These are phyloP conservation scores for Dissostichus mawsoni DNA, from an alignment of 2,113 vertebrate species.

Conservation along the genomic window DNA sequence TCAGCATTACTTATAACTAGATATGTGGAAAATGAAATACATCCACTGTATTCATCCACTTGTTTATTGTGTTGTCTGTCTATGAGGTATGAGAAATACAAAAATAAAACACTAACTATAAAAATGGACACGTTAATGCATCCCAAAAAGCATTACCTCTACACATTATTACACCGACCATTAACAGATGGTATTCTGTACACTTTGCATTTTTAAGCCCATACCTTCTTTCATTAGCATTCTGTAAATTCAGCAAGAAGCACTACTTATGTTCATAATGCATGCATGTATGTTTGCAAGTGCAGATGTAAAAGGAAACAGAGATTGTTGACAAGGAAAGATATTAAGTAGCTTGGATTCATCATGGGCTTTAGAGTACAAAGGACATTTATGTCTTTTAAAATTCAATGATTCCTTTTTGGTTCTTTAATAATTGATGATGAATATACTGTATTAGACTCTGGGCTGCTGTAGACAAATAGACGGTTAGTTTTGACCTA, in stretches of 20 bases:
- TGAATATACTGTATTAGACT: not conserved
- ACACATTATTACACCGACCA: not conserved
- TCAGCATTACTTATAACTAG: not conserved
- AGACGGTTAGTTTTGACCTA: slow-evolving; percentile 2
- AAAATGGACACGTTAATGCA: not conserved
- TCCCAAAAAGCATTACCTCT: not conserved
- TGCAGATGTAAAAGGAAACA: not conserved
- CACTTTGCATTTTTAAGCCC: not conserved
- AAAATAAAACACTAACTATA: not conserved
- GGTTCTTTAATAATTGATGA: not conserved
- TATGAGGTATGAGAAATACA: not conserved
- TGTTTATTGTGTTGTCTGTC: not conserved
- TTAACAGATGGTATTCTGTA: not conserved
- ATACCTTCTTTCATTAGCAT: not conserved
- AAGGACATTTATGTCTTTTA: not conserved
- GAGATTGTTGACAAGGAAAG: not conserved
- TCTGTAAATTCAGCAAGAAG: not conserved
- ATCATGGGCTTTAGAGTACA: not conserved
- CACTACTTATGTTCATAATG: slow-evolving; percentile 12
- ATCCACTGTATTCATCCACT: not conserved
- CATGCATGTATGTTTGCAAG: not conserved
- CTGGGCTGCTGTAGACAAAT: slow-evolving; percentile 7
- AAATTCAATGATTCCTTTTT: not conserved
- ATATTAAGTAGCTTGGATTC: not conserved
- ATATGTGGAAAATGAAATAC: not conserved